phyloP scores from a whole-genome alignment of 2,888 invertebrate species.

The Tipula lateralis region DNA sequence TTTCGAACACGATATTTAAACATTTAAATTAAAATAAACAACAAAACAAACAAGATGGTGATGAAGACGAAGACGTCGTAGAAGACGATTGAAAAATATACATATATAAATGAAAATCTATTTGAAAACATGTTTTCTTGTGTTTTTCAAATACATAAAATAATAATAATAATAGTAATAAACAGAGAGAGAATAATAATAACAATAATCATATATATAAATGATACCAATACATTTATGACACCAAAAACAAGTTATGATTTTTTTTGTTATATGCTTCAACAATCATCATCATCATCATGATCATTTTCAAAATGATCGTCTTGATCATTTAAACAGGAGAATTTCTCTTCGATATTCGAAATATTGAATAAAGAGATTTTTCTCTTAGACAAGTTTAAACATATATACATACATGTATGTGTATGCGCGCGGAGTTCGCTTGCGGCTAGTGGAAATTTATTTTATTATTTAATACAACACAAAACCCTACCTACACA shows the following conservation, averaged over 20 bases:
- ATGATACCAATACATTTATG: conserved; percentile 28
- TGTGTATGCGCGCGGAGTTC: not conserved
- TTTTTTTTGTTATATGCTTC: conserved; percentile 20
- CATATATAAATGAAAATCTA: not conserved
- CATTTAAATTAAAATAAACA: not conserved
- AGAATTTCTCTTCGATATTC: not conserved
- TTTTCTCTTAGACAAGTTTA: not conserved
- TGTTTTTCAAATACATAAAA: not conserved
- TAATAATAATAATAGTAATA: not conserved
- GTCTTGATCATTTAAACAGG: not conserved
- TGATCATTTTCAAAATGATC: not conserved
- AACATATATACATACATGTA: not conserved
- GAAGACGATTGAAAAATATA: not conserved
- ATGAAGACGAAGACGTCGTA: conserved; percentile 6
- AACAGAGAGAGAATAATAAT: not conserved
- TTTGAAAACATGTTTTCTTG: not conserved
- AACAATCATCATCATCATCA: not conserved
- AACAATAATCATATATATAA: not conserved
- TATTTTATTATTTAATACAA: not conserved
- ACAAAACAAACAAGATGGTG: conserved; percentile 1
- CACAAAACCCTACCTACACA: not conserved
- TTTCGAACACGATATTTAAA: not conserved
- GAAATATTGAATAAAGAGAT: not conserved
- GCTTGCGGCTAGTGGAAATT: not conserved
- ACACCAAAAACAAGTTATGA: conserved; percentile 28